Base-by-base conservation (phyloP, 1,140 invertebrate species). In the Macrobrachium nipponense region DNA sequence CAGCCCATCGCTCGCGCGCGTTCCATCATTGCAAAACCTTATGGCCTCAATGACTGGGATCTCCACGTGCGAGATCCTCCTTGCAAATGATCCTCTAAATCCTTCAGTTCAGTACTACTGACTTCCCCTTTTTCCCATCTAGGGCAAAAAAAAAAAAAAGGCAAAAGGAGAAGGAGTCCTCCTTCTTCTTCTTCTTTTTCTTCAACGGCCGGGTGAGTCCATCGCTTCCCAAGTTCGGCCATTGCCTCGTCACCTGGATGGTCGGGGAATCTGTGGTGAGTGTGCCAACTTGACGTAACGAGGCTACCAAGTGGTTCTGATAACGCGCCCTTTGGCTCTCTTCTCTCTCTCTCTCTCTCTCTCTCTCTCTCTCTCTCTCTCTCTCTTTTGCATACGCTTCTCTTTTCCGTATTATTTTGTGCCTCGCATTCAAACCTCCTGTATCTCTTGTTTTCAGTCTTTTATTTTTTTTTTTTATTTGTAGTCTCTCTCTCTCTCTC, bases 191-290 rank as follows among this genome's bases (percentile, higher is more conserved):
- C 36, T 23, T 15, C 36, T 43, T 27, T 20, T 70, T 36, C 27
- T 36, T 2, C 1, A 36, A 36, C 68, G 68, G 36, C 68, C 68
- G 68, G 36, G 51, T 12, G 73, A 83, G 76, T 76, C 73, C 77
- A 77, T 60, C 73, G 23, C 73, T 18, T 73, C 82, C 58, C 83
- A 73, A 79, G 83, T 80, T 86, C 64, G 58, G 77, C 80, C 83
- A 86, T 86, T 86, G 83, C 77, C 77, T 58, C 80, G 83, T 86
- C 83, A 86, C 83, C 83, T 72, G 77, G 77, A 86, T 86, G 83
- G 83, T 61, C 27, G 77, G 66, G 60, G 51, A 86, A 86, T 86
- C 83, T 86, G 66, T 44, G 43, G 8, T 66, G 23, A 78, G 80
- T 77, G 79, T 66, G 79, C 83, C 77, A 73, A 75, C 83, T 80